A percentile compares a stretch with the other conserved stretches of the same genome.
phyloP scores from a whole-genome alignment of 2,113 vertebrate species.

The Onychostruthus taczanowskii region DNA sequence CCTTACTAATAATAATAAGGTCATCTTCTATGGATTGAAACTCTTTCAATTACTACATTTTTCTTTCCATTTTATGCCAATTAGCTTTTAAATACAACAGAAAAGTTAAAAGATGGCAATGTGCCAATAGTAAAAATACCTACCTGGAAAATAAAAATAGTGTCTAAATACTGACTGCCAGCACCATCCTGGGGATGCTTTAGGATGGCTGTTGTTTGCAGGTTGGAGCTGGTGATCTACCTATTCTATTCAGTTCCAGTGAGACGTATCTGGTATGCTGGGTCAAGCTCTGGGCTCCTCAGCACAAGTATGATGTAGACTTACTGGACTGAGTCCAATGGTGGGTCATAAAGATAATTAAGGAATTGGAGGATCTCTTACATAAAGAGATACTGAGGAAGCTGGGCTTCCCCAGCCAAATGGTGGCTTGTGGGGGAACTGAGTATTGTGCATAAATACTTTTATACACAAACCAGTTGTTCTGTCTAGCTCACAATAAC shows the following conservation, averaged over 20 bases:
- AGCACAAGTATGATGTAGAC: neutral
- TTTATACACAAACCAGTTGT: neutral
- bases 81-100: neutral
- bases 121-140: neutral
- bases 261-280: neutral
- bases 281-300: neutral
- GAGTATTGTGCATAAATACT: neutral
- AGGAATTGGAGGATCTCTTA: neutral
- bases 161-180: neutral
- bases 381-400: neutral
- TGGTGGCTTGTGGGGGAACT: neutral
- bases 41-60: neutral
- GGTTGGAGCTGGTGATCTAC: neutral
- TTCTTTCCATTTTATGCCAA: neutral
- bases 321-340: neutral
- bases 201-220: neutral
- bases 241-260: neutral
- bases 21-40: neutral
- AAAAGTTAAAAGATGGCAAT: neutral
- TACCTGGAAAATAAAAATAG: neutral
- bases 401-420: neutral
- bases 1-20: neutral
- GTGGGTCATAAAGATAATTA: neutral
- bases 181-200: neutral
- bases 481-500: neutral